These are phyloP conservation scores for Periplaneta americana DNA, from an alignment of 1,140 invertebrate genomes.

Conservation along the genomic window DNA sequence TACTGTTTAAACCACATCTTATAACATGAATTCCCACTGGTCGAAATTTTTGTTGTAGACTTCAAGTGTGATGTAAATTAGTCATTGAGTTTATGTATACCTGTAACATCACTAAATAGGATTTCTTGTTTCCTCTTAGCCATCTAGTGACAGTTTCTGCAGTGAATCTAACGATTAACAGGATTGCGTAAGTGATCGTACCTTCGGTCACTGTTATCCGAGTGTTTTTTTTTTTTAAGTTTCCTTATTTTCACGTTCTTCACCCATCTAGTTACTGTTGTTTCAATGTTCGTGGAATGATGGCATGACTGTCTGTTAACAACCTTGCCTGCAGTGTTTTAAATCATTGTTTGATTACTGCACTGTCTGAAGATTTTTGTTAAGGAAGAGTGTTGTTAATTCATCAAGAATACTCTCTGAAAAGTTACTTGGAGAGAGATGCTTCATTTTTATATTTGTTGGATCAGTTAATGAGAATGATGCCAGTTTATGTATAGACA, in stretches of 20 bases:
- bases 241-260: background rate
- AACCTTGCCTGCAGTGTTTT: background rate
- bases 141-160: slow-evolving; percentile 84
- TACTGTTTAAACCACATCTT: too few species aligned
- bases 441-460: too few species aligned
- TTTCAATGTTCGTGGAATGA: too few species aligned
- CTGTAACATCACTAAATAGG: slow-evolving; percentile 10
- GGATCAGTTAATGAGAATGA: too few species aligned
- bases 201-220: background rate
- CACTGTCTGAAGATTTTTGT: background rate
- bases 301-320: background rate
- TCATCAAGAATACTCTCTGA: too few species aligned
- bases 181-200: slow-evolving; percentile 78
- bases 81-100: background rate
- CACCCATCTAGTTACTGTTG: background rate
- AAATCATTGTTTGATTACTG: background rate
- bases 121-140: slow-evolving; percentile 49
- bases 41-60: too few species aligned
- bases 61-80: too few species aligned
- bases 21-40: too few species aligned
- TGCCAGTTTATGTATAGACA: too few species aligned
- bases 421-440: too few species aligned
- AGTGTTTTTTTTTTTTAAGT: background rate
- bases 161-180: slow-evolving; percentile 82
- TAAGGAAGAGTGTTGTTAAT: too few species aligned